Evolutionary conservation across 2,888 invertebrate genomes (phyloP).

Genomic region (Erebia ligea): DNA sequence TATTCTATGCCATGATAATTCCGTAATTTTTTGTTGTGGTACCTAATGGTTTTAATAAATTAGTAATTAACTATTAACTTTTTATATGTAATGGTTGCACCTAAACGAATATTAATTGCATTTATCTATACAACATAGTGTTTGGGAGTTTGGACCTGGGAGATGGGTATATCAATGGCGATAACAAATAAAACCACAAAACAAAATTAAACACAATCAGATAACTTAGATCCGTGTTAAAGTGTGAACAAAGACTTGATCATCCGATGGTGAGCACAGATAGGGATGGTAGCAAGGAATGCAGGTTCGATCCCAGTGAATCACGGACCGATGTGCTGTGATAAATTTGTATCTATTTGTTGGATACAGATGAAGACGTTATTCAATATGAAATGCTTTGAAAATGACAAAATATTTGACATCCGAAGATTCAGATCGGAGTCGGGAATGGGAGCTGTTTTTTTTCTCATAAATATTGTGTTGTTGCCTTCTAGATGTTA

Average conservation of each 20-base stretch:
- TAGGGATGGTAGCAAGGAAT: conserved; percentile 48
- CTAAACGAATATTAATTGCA: too few relatives aligned
- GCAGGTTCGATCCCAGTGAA: conserved; percentile 39
- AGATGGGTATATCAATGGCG: conserved; percentile 2
- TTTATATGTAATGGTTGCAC: too few relatives aligned
- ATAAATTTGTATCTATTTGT: conserved; percentile 43
- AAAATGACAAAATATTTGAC: conserved; percentile 25
- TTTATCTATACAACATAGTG: too few relatives aligned
- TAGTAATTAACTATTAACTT: too few relatives aligned
- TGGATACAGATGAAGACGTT: conserved; percentile 33
- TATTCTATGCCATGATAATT: too few relatives aligned
- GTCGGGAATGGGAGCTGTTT: not conserved
- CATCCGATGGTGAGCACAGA: conserved; percentile 38
- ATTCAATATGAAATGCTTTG: conserved; percentile 17
- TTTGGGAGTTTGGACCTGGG: too few relatives aligned
- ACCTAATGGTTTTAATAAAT: too few relatives aligned
- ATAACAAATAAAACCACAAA: conserved; percentile 37
- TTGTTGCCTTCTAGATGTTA: too few relatives aligned
- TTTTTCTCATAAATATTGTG: not conserved
- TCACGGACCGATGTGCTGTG: conserved; percentile 39
- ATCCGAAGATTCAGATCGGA: not conserved
- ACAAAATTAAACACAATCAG: conserved; percentile 54
- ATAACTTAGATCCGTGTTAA: conserved; percentile 66
- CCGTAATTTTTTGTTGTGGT: too few relatives aligned
- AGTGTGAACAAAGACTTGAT: conserved; percentile 55